Base-by-base conservation (phyloP, 2,888 invertebrate species). In the Ophioninae sp. region DNA sequence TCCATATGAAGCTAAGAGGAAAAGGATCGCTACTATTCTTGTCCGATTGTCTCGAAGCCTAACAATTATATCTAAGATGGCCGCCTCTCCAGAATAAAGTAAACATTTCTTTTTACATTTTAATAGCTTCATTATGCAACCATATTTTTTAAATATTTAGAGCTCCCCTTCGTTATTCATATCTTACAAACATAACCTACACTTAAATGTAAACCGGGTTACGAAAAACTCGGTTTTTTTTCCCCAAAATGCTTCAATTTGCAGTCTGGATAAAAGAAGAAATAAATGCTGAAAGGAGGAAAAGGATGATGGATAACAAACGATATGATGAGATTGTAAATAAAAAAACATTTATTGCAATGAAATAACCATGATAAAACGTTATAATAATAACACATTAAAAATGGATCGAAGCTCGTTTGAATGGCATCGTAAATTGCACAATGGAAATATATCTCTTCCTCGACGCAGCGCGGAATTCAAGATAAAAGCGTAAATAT, bases 321-420 rank as follows among this genome's bases (percentile, higher is more conserved):
- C 6, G 8, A 56, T 51, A 68, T 20, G n/a, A 20, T 63, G 67
- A 75, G 8, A 58, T 58, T 37, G 17, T 72, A 59, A 79, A 44
- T 58, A 79, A 81, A 72, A 71, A 84, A 79, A n/a, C 30, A 58
- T 84, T 84, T 84, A 85, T 85, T 85, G 44, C 51, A 81, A 41
- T 17, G 65, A 78, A 83, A 79, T 69, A 69, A 78, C 30, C 10
- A 20, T 56, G 64, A 81, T 74, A 82, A 78, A 56, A 72, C 22
- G 56, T 63, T 65, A 67, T 77, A 78, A 22, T 30, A 71, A 79
- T 69, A 64, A 8, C 59, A 77, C 30, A 65, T 56, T 61, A 23
- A 77, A 68, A 73, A n/a, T n/a, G 13, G 69, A 84, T 65, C 68
- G 76, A 85, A 82, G 83, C 80, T 82, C 56, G 56, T 30, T n/a